phyloP scores from a whole-genome alignment of 64 coral and sea anemone genomes.

The Astreopora myriophthalma region DNA sequence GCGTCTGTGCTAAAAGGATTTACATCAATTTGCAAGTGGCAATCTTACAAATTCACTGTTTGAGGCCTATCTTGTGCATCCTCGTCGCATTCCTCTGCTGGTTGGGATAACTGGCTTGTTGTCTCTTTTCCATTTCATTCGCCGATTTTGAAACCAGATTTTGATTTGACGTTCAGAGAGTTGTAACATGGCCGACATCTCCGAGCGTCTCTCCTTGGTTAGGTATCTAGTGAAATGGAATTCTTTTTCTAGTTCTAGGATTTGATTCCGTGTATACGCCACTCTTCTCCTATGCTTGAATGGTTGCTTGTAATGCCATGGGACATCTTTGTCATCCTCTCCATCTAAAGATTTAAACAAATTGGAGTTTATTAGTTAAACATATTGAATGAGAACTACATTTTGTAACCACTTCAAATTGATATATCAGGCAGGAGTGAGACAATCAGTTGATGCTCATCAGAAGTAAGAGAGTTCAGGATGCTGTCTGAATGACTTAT shows the following conservation, averaged over 20 bases:
- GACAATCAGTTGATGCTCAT: not conserved
- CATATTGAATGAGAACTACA: not conserved
- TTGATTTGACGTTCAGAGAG: conserved; percentile 73
- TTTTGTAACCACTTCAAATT: not conserved
- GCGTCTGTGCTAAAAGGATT: conserved; percentile 23
- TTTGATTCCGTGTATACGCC: conserved; percentile 64
- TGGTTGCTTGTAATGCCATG: conserved; percentile 71
- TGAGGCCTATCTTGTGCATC: conserved; percentile 53
- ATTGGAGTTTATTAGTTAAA: not conserved
- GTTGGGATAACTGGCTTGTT: conserved; percentile 74
- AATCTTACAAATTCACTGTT: not conserved
- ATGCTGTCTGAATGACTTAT: not conserved
- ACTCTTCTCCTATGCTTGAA: conserved; percentile 85
- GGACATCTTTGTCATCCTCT: conserved; percentile 56
- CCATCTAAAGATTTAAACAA: conserved; percentile 44
- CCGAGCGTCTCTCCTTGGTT: conserved; percentile 39
- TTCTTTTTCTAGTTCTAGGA: conserved; percentile 73
- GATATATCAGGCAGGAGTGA: not conserved
- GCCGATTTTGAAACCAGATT: conserved; percentile 80
- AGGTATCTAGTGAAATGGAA: conserved; percentile 71
- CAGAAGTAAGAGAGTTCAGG: not conserved
- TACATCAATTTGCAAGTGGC: conserved; percentile 18
- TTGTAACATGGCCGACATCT: conserved; percentile 49
- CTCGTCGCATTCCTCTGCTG: conserved; percentile 64
- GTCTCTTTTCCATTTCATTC: conserved; percentile 82